phyloP scores from a whole-genome alignment of 2,113 vertebrate species.

The Turnix velox region DNA sequence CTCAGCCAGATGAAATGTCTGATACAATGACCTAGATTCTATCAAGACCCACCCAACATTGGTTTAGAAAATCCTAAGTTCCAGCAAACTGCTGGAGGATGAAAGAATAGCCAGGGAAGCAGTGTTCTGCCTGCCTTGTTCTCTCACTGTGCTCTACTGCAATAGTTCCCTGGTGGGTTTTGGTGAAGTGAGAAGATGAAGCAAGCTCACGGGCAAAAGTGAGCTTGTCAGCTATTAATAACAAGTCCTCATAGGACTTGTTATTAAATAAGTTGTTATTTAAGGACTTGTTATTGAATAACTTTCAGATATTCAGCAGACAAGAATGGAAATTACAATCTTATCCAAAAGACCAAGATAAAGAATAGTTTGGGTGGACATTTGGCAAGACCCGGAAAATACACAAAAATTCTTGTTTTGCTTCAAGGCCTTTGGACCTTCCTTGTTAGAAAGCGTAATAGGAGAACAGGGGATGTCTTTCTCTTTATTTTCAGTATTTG shows the following conservation, averaged over 20 bases:
- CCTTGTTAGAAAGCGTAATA: not conserved
- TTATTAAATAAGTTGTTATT: too few species aligned
- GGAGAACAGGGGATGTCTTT: not conserved
- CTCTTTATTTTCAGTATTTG: not conserved
- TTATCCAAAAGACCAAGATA: not conserved
- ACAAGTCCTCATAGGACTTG: not conserved
- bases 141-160: not conserved
- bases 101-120: not conserved
- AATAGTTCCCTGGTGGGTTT: not conserved
- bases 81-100: not conserved
- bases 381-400: not conserved
- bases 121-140: not conserved
- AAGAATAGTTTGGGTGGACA: not conserved
- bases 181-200: not conserved
- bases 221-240: not conserved
- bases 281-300: too few species aligned
- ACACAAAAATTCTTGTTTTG: not conserved
- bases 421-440: not conserved
- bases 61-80: not conserved
- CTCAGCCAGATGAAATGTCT: not conserved
- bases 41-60: not conserved
- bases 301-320: not conserved
- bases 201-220: not conserved
- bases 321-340: not conserved
- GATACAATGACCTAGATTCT: not conserved